Evolutionary conservation across 2,113 vertebrate species (phyloP).

Genomic region (Coracopsis vasa): DNA sequence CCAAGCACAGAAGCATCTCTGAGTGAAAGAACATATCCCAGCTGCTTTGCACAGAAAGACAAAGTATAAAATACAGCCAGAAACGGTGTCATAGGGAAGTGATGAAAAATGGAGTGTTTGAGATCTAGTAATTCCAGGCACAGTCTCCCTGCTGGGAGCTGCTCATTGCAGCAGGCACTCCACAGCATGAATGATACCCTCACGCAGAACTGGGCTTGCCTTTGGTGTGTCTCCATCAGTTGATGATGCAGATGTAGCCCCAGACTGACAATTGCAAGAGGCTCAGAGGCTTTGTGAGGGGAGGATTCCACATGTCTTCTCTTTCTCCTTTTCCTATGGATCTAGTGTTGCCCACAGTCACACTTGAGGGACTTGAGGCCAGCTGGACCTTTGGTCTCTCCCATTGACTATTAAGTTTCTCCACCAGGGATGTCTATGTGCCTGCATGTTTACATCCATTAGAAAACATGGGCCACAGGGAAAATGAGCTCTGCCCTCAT

Average conservation of each 20-base stretch:
- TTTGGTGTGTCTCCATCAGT: neutral
- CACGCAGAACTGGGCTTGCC: neutral
- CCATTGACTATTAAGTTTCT: neutral
- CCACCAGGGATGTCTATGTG: neutral
- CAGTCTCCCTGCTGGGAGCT: neutral
- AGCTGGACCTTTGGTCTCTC: neutral
- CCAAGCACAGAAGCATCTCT: accelerated
- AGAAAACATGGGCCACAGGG: neutral
- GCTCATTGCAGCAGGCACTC: neutral
- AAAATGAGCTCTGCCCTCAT: neutral
- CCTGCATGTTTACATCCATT: neutral
- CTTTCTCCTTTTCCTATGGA: neutral
- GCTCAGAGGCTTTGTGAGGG: neutral
- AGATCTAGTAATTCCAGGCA: neutral
- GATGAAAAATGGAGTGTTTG: accelerated
- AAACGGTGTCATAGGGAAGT: accelerated
- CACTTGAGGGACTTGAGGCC: accelerated
- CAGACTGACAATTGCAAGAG: neutral
- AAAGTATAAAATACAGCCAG: neutral
- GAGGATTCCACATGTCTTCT: neutral
- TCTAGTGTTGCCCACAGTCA: neutral
- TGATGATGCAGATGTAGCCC: neutral
- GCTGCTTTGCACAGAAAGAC: neutral
- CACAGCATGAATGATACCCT: accelerated
- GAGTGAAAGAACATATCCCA: neutral